Percentiles rank a stretch among this genome's conserved stretches.
These are phyloP conservation scores for Parazoanthus darwini DNA, from an alignment of 92 coral and sea anemone genomes.

Conservation along the genomic window DNA sequence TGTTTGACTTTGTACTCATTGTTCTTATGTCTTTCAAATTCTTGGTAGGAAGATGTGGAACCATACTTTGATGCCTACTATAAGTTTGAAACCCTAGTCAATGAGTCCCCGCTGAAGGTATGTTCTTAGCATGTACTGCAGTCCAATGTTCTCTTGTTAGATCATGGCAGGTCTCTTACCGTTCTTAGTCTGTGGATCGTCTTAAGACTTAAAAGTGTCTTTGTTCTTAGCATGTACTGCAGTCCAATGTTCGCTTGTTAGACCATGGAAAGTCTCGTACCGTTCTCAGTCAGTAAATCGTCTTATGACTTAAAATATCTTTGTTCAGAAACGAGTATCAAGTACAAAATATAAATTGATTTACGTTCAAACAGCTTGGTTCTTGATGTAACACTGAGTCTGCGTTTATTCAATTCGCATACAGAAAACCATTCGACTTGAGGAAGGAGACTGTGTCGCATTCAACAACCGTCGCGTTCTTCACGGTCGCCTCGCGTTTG, in stretches of 20 bases:
- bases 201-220: too few relatives aligned
- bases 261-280: neutral
- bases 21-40: neutral
- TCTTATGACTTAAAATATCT: too few relatives aligned
- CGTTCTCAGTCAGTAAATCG: too few relatives aligned
- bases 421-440: slow-evolving; percentile 35
- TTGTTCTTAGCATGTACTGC: neutral
- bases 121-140: neutral
- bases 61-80: slow-evolving; percentile 65
- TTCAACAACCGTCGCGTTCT: slow-evolving; percentile 80
- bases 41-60: slow-evolving; percentile 59
- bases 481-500: slow-evolving; percentile 71
- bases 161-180: neutral
- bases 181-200: too few relatives aligned
- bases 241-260: neutral
- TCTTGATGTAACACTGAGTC: neutral
- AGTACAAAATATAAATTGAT: too few relatives aligned
- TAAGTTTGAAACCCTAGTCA: slow-evolving; percentile 35
- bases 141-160: neutral
- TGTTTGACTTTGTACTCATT: too few relatives aligned
- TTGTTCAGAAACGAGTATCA: too few relatives aligned
- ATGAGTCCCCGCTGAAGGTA: slow-evolving; percentile 57
- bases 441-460: slow-evolving; percentile 69
- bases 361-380: too few relatives aligned
- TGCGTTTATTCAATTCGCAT: too few relatives aligned